Evolutionary conservation across 2,797 vertebrate genomes (phyloP).

Genomic region (Hafferia zeledoni): DNA sequence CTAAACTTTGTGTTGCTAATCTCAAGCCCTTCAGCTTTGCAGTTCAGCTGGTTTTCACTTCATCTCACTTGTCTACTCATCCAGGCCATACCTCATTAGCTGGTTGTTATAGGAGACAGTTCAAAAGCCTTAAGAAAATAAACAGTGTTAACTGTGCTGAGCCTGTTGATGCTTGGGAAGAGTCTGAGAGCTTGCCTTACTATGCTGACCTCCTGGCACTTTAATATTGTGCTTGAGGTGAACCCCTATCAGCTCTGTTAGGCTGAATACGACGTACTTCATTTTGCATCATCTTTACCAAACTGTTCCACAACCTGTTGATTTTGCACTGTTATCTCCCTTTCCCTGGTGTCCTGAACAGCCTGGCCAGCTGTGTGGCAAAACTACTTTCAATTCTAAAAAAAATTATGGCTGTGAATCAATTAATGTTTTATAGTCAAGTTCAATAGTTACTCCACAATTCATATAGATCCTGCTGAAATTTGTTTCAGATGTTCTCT

Average conservation of each 20-base stretch:
- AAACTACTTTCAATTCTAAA: not conserved
- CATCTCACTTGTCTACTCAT: not conserved
- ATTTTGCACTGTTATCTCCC: not conserved
- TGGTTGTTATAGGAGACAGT: not conserved
- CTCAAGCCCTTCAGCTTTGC: not conserved
- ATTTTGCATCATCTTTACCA: not conserved
- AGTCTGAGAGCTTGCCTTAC: not conserved
- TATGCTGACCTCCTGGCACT: not conserved
- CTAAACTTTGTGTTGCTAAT: not conserved
- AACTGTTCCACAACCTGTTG: not conserved
- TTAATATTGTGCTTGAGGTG: not conserved
- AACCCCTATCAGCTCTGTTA: not conserved
- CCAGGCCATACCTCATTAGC: not conserved
- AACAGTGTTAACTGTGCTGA: not conserved
- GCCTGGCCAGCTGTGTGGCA: not conserved
- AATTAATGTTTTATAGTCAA: not conserved
- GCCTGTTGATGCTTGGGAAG: not conserved
- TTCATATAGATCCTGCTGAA: not conserved
- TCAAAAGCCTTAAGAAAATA: not conserved
- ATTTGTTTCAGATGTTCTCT: not conserved
- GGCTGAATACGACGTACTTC: not conserved
- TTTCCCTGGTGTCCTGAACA: not conserved
- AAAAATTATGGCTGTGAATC: not conserved
- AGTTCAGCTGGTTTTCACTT: not conserved
- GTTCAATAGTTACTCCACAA: not conserved